A percentile compares a stretch with the other conserved stretches of the same genome.
These are phyloP conservation scores for Vireo griseus DNA, from an alignment of 2,797 vertebrate genomes.

Conservation along the genomic window DNA sequence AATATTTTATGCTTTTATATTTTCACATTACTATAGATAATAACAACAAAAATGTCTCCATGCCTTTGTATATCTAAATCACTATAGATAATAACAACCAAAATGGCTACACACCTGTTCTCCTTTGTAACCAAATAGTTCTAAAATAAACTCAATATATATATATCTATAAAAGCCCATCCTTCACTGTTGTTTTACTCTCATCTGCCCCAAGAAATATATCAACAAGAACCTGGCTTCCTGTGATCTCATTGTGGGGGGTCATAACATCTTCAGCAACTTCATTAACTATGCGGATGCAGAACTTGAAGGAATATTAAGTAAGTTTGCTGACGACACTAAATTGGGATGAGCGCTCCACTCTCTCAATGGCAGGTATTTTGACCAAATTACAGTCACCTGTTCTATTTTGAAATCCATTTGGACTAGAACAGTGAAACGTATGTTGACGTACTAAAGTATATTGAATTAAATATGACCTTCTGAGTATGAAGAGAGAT, in stretches of 20 bases:
- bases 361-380: background rate
- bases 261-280: accelerated
- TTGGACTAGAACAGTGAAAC: background rate
- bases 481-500: background rate
- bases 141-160: background rate
- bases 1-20: background rate
- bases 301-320: background rate
- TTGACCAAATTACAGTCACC: background rate
- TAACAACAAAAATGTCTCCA: background rate
- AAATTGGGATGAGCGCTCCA: accelerated
- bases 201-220: background rate
- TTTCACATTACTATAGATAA: background rate
- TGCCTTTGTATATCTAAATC: background rate
- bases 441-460: background rate
- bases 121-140: background rate
- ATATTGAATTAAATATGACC: slow-evolving; percentile 21
- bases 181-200: background rate
- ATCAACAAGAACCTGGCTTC: background rate
- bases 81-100: background rate
- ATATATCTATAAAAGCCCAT: accelerated
- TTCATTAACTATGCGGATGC: background rate
- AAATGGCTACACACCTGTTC: accelerated
- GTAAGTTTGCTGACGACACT: background rate
- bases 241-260: accelerated
- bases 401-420: background rate